Conservation (phyloP, 1,140 invertebrate species). For the Idris sp. region DNA sequence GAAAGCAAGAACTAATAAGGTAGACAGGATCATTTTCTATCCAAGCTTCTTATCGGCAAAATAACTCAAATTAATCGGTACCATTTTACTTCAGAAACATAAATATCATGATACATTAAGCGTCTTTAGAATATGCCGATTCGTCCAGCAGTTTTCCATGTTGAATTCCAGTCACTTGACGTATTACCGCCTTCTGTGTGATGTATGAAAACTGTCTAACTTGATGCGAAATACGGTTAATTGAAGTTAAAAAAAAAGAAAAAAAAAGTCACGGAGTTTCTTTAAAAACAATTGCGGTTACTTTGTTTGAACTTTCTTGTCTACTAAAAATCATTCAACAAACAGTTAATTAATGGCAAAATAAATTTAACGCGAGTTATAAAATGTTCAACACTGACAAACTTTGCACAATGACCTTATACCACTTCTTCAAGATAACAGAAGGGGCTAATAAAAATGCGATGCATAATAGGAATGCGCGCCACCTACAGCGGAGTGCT, state of each 20-base stretch:
- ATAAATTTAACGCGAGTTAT: too few species aligned
- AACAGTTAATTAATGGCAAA: too few species aligned
- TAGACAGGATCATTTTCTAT: constrained; percentile 1
- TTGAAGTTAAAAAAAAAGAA: too few species aligned
- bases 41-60: neutral
- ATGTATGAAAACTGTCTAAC: constrained; percentile 19
- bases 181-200: constrained; percentile 12
- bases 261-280: too few species aligned
- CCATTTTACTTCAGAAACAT: constrained; percentile 1
- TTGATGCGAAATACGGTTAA: constrained; percentile 14
- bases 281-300: too few species aligned
- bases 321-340: too few species aligned
- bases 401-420: constrained; percentile 9
- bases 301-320: too few species aligned
- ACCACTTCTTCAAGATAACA: constrained; percentile 14
- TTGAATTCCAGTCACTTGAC: constrained; percentile 26
- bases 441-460: constrained; percentile 12
- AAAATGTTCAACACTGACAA: too few species aligned
- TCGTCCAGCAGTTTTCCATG: constrained; percentile 6
- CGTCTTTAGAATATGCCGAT: constrained; percentile 36
- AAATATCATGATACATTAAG: constrained; percentile 64
- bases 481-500: constrained; percentile 68
- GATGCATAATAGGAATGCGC: constrained; percentile 42
- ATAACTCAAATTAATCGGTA: constrained; percentile 7
- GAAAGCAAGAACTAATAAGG: constrained; percentile 17